A percentile compares a stretch with the other conserved stretches of the same genome.
phyloP scores from a whole-genome alignment of 2,797 vertebrate species.

The Streptopelia turtur region DNA sequence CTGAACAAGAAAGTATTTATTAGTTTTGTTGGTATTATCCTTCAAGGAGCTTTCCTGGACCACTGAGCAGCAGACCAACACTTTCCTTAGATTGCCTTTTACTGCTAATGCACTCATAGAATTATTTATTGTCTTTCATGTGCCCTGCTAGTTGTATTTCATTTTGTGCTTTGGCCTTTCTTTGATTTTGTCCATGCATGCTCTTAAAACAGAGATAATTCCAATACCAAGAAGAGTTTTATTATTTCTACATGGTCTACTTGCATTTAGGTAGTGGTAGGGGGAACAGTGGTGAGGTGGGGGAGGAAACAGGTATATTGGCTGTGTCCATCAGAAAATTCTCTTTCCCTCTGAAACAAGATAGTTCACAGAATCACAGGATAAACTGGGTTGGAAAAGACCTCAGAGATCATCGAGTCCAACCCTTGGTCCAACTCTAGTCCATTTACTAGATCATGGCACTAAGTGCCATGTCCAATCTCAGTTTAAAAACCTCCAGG shows the following conservation, averaged over 20 bases:
- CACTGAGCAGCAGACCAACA: not conserved
- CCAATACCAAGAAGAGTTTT: not conserved
- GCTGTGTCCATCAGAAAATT: not conserved
- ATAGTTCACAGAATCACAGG: too few species aligned
- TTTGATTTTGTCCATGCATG: not conserved
- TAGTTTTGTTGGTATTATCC: not conserved
- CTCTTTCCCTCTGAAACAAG: not conserved
- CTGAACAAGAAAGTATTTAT: not conserved
- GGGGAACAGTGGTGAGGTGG: not conserved
- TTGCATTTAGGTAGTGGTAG: not conserved
- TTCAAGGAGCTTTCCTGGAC: not conserved
- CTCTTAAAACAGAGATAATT: not conserved
- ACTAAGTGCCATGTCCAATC: too few species aligned
- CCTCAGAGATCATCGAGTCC: too few species aligned
- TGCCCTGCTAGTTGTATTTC: not conserved
- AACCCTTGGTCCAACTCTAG: too few species aligned
- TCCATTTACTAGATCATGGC: too few species aligned
- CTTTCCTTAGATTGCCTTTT: not conserved
- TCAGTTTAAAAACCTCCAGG: too few species aligned
- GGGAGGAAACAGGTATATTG: not conserved
- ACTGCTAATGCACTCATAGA: not conserved
- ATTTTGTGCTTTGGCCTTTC: not conserved
- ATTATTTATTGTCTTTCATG: not conserved
- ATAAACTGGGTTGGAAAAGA: too few species aligned
- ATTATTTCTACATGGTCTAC: not conserved